Evolutionary conservation across 1,140 invertebrate genomes (phyloP), one percentile per base, ranked within the genome.

Genomic region (Philopotamus ludificatus): DNA sequence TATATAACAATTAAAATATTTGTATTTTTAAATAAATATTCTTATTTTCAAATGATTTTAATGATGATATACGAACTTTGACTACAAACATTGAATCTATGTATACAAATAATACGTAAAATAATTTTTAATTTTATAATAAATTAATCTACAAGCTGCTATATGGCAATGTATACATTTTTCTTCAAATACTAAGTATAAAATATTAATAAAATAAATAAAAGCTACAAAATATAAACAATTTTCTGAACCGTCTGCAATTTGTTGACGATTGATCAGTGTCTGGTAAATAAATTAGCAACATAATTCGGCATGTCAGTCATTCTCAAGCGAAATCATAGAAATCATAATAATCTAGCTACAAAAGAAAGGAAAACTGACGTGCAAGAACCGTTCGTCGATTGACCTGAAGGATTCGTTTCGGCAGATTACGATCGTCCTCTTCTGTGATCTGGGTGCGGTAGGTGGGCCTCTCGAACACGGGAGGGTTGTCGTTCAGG

Each of bases 361-460:
- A 58, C 57, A 64, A 45, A 66, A 66, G 63, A 26, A 68, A 59
- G 26, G 57, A 67, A 62, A 62, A 68, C 45, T 65, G 62, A 65
- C 63, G 70, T 70, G 53, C 44, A 54, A 65, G n/a, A 66, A 65
- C 63, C 18, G 47, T 61, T 66, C 54, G 59, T 25, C 25, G 39
- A 45, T 67, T 67, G 72, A 85, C 85, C 85, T 85, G 82, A 67
- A 86, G 75, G 67, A 86, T 82, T 71, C 82, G 77, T 73, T 86
- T 86, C 51, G 85, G 85, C 71, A 86, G 77, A 73, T 84, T 84
- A 58, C 84, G 74, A 78, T 86, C 85, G 74, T 86, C 85, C 73
- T 86, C 85, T 71, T 86, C 85, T 8, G 83, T 86, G 72, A 86
- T 86, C 75, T 85, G 84, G 58, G 85, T 85, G 72, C 86, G 81